Conservation (phyloP, 2,113 vertebrate species). For the Condylura cristata region DNA sequence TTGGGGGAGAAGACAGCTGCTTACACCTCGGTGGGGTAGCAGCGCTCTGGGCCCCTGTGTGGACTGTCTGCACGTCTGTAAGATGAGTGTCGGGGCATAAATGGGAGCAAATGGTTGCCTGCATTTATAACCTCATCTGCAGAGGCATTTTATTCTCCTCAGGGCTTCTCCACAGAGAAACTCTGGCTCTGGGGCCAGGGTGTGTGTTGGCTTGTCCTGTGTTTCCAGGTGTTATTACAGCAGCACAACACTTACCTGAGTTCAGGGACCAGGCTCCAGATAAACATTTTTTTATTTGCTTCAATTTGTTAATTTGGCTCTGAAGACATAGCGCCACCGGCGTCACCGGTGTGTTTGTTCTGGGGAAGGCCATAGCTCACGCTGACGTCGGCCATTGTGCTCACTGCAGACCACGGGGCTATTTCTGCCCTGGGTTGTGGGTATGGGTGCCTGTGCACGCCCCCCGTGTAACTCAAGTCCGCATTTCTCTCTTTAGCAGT, state of each 20-base stretch:
- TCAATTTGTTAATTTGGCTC: neutral
- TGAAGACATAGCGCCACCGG: neutral
- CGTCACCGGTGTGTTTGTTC: neutral
- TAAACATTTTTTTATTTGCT: conserved; percentile 31
- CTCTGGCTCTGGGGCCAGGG: neutral
- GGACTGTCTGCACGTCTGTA: no score
- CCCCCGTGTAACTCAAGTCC: neutral
- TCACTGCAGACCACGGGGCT: neutral
- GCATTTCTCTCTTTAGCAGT: neutral
- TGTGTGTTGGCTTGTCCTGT: neutral
- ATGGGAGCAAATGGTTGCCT: neutral
- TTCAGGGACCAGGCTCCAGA: neutral
- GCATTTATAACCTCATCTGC: neutral
- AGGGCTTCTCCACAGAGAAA: neutral
- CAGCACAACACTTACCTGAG: neutral
- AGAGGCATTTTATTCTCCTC: neutral
- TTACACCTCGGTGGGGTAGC: neutral
- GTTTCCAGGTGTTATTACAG: neutral
- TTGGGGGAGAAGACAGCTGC: neutral
- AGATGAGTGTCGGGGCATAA: neutral
- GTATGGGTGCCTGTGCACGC: neutral
- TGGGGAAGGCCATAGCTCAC: neutral
- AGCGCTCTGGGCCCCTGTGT: neutral
- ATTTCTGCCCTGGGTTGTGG: neutral
- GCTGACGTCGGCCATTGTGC: neutral